Conservation (phyloP, 64 coral and sea anemone genomes). For the Actinia equina region DNA sequence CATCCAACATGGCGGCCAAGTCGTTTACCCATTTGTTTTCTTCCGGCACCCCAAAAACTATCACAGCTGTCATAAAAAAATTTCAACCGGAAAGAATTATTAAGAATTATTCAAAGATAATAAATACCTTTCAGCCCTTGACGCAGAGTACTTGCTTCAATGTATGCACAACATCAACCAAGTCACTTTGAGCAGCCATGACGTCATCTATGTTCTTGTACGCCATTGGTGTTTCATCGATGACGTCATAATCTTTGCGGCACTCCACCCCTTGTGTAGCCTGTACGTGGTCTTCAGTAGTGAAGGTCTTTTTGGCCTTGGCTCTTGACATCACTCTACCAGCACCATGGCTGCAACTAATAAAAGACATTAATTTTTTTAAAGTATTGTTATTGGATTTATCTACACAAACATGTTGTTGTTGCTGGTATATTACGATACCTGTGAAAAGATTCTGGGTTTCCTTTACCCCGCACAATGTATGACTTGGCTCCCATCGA, state of each 20-base stretch:
- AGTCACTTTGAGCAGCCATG: constrained; percentile 82
- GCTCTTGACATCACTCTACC: constrained; percentile 72
- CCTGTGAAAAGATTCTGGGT: constrained; percentile 87
- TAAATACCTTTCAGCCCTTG: constrained; percentile 60
- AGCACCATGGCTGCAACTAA: constrained; percentile 80
- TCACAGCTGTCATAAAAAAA: too few species aligned
- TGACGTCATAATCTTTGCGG: constrained; percentile 75
- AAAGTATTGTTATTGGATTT: too few species aligned
- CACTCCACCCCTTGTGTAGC: constrained; percentile 80
- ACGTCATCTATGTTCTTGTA: constrained; percentile 90
- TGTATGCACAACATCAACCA: constrained; percentile 66
- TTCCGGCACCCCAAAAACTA: background rate
- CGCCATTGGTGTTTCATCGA: constrained; percentile 87
- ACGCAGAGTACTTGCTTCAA: constrained; percentile 80
- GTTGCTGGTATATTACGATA: background rate
- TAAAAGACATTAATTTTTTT: background rate
- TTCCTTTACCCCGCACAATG: constrained; percentile 81
- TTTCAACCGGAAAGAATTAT: too few species aligned
- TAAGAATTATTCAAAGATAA: background rate
- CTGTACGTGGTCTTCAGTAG: constrained; percentile 51
- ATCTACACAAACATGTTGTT: too few species aligned
- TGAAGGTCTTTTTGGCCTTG: constrained; percentile 76
- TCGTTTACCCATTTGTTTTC: background rate
- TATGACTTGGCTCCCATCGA: constrained; percentile 83
- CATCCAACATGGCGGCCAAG: too few species aligned